Base-by-base conservation (phyloP, 2,113 vertebrate genomes). In the Heptranchias perlo region DNA sequence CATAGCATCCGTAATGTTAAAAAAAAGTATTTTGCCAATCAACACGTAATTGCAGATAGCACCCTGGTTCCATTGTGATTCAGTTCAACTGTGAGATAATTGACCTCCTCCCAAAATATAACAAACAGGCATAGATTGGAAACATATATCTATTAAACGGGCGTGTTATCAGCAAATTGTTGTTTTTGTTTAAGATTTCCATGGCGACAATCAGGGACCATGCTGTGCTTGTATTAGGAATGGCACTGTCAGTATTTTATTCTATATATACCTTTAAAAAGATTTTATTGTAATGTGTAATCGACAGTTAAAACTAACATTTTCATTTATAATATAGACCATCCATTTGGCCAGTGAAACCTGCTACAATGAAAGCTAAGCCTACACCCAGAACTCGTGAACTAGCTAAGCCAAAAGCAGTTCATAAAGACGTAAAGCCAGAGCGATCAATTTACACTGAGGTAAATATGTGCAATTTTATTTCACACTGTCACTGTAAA, bases 301-400 rank as follows among this genome's bases (percentile, higher is more conserved):
- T 82, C 78, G 21, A 82, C n/a, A 93, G 35, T 62, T 93, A 93
- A 93, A 39, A 93, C 35, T n/a, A n/a, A 93, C 35, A 93, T 62
- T 3, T 62, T 93, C 18, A 18, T 13, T 62, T 93, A 10, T 6
- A 39, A 62, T 93, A 21, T 47, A 93, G 89, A 69, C 65, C 94
- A 95, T 44, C 23, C 94, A 73, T 73, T 69, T 95, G 94, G 94
- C 94, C 94, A 49, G 94, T 95, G 94, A 67, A 67, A 69, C 3
- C 64, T 31, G 64, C 64, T 31, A 16, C 94, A 49, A 69, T 69
- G 64, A 52, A 4, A 31, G 94, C 65, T 52, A 31, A 49, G 25
- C 25, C 65, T 52, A 35, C 94, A 47, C 1, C 39, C 44, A 95
- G 65, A 95, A 95, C 7, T 35, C 7, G 52, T 52, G 39, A 95